phyloP scores from a whole-genome alignment of 2,113 vertebrate species.

The Syngnathus scovelli region DNA sequence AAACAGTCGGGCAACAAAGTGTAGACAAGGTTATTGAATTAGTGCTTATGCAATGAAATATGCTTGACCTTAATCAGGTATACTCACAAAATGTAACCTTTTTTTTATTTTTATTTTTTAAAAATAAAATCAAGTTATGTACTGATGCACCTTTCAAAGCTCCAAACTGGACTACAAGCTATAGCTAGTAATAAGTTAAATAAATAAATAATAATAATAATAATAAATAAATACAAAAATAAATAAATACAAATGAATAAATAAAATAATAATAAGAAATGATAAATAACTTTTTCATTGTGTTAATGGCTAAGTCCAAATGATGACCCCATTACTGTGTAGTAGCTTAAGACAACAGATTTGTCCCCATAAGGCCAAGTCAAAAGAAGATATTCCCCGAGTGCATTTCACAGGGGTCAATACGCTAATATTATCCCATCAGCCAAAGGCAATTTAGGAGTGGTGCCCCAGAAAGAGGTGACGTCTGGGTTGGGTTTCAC shows the following conservation, averaged over 20 bases:
- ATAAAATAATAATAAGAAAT: no score
- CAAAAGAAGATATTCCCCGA: slow-evolving; percentile 68
- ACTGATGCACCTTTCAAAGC: not conserved
- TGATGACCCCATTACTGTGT: slow-evolving; percentile 41
- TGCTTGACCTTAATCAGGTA: slow-evolving; percentile 41
- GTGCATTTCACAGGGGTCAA: slow-evolving; percentile 73
- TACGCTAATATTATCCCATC: slow-evolving; percentile 67
- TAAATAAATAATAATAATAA: no score
- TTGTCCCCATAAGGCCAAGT: slow-evolving; percentile 64
- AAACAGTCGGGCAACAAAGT: slow-evolving; percentile 7
- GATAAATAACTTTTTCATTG: not conserved
- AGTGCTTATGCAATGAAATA: slow-evolving; percentile 48
- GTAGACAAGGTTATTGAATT: slow-evolving; percentile 38
- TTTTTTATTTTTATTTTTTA: not conserved
- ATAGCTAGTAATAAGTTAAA: no score
- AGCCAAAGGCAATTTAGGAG: slow-evolving; percentile 53
- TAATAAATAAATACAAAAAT: no score
- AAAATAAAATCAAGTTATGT: slow-evolving; percentile 17
- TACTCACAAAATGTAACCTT: slow-evolving; percentile 35
- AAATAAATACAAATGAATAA: no score
- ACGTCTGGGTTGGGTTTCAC: slow-evolving; percentile 48
- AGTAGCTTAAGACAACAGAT: slow-evolving; percentile 30
- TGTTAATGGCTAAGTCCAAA: not conserved
- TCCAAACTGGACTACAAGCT: not conserved
- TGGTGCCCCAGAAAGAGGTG: slow-evolving; percentile 50